A percentile compares a stretch with the other conserved stretches of the same genome.
Evolutionary conservation across 2,113 vertebrate genomes (phyloP).

Genomic region (Channa maculata): DNA sequence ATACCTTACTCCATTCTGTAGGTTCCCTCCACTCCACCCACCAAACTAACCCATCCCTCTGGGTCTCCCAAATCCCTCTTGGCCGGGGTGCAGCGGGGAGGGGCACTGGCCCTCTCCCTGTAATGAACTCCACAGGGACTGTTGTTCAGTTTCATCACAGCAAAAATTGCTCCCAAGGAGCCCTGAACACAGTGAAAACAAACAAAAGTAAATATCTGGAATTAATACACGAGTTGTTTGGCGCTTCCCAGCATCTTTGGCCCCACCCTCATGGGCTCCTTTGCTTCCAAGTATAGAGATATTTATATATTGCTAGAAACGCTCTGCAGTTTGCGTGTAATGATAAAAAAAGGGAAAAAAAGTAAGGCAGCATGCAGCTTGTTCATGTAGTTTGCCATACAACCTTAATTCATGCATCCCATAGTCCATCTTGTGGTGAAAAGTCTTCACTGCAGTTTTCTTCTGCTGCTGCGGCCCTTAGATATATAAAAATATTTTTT

Average conservation of each 20-base stretch:
- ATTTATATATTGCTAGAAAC: conserved; percentile 27
- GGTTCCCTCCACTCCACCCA: conserved; percentile 40
- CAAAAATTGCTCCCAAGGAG: conserved; percentile 82
- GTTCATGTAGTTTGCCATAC: conserved; percentile 8
- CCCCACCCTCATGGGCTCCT: conserved; percentile 23
- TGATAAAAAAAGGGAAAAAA: conserved; percentile 1
- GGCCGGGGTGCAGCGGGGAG: conserved; percentile 58
- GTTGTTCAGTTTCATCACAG: conserved; percentile 79
- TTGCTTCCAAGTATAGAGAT: conserved; percentile 7
- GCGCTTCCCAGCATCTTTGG: neutral
- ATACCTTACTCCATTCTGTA: conserved; percentile 36
- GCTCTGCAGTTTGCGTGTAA: conserved; percentile 10
- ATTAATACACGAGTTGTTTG: conserved; percentile 74
- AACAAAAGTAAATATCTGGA: conserved; percentile 80
- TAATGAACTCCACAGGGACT: conserved; percentile 85
- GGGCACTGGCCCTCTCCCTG: conserved; percentile 58
- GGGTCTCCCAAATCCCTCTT: conserved; percentile 68
- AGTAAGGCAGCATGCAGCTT: neutral
- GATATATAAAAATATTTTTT: neutral
- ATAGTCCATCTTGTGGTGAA: conserved; percentile 84
- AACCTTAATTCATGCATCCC: conserved; percentile 41
- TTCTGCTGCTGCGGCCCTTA: neutral
- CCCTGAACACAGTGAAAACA: conserved; percentile 76
- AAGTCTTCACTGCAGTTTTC: conserved; percentile 67
- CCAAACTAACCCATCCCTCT: conserved; percentile 53